Evolutionary conservation across 1,140 invertebrate species (phyloP), one percentile per base, ranked within the genome.

Genomic region (Hormaphis cornu): DNA sequence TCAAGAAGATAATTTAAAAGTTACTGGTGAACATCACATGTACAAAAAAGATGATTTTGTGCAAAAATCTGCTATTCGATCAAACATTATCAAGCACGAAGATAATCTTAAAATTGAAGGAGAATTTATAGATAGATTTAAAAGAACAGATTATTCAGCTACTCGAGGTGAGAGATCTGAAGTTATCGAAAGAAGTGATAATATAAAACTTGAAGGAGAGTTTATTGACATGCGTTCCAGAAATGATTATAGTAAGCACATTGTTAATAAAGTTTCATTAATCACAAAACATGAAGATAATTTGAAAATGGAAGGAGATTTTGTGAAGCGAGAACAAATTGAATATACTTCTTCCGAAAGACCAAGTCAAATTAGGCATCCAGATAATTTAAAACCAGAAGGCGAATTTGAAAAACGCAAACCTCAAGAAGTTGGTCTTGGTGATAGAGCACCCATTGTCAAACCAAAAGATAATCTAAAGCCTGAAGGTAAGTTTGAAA

Each of bases 391-490:
- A 1, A 76, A 76, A 10, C 82, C 85, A 8, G 86, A 88, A 74
- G 87, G 87, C 24, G 83, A 86, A 72, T 75, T 89, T 70, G 75
- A 79, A 73, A 85, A 76, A 78, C 79, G 69, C 80, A 76, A 70
- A 80, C 77, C 3, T 12, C 83, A 85, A 73, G 75, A 80, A 5
- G 81, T 77, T 74, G 72, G 73, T 42, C 78, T 77, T 10, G 78
- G 76, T 52, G 70, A 80, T 73, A 52, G 74, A 71, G 71, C 73
- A 12, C 70, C 74, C 4, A 71, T 75, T n/a, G 73, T 75, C 7
- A 76, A 74, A 50, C 75, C 74, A 71, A 79, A 80, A 71, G 85
- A 87, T 75, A 88, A 89, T 78, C 76, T 88, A 1, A 82, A 81
- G 77, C 82, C 84, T 7, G 85, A 88, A 79, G 86, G 78, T 16